phyloP scores from a whole-genome alignment of 2,113 vertebrate species.

The Macquaria ambigua region DNA sequence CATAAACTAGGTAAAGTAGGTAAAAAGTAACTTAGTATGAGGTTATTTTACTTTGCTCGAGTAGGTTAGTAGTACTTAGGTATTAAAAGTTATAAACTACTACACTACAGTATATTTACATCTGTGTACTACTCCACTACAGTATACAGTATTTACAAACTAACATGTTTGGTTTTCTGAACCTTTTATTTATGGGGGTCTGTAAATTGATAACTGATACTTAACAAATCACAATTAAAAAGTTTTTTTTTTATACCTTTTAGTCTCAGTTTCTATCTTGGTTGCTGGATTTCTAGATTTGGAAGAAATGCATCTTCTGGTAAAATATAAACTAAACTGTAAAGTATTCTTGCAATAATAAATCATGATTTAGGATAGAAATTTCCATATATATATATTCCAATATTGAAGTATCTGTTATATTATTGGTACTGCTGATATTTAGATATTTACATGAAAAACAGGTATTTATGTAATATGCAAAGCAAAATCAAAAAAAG shows the following conservation, averaged over 20 bases:
- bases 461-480: background rate
- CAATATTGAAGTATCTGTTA: background rate
- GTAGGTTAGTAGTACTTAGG: background rate
- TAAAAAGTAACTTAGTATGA: no score
- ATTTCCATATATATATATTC: background rate
- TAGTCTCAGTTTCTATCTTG: background rate
- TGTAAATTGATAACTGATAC: background rate
- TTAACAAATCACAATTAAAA: background rate
- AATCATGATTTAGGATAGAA: background rate
- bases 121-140: background rate
- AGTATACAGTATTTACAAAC: background rate
- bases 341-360: background rate
- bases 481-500: background rate
- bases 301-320: background rate
- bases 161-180: background rate
- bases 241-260: background rate
- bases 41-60: background rate
- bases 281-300: background rate
- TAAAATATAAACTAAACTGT: background rate
- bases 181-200: background rate
- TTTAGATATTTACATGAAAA: constrained; percentile 5
- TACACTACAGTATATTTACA: background rate
- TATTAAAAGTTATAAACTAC: background rate
- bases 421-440: background rate
- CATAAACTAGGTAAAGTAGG: background rate